Base-by-base conservation (phyloP, 2,797 vertebrate genomes). In the Bradypodion pumilum region DNA sequence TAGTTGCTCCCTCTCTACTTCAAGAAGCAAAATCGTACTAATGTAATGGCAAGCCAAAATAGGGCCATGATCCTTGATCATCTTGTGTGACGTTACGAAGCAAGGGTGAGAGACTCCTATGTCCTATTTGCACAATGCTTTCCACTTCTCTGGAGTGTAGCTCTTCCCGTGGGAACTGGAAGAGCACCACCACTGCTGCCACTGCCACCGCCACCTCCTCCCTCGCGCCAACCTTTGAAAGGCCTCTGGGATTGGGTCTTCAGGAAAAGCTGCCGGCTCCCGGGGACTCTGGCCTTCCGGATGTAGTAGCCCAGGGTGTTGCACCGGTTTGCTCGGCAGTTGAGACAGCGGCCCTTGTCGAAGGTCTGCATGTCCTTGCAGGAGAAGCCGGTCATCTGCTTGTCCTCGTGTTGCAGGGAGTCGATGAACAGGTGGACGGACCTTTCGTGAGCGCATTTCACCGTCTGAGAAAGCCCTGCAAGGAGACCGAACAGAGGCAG, bases 371-470 rank as follows among this genome's bases (percentile, higher is more conserved):
- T 95, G 91, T 97, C 94, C 0, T 91, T 96, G 95, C 98, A 99
- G 94, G 93, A 94, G 95, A 98, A 99, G 70, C 96, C 98, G n/a
- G 62, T 95, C 92, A 95, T 98, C 92, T 96, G 97, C 94, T 95
- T 95, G 86, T 97, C 92, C 1, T 94, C 86, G 72, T 98, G 97
- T 78, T 96, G 93, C 83, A 99, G 81, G 1, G 98, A 99, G 94
- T 99, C 98, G 0, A 99, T 97, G 92, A 99, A 98, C 12, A 99
- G 95, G 86, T 99, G 97, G 52, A 99, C 98, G 0, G 98, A 98
- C 10, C 98, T 96, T 93, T 98, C 98, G 0, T 99, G 99, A 82
- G 98, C 96, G 65, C 98, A 99, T 87, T 99, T 99, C 86, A 99
- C 95, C 0, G 97, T 97, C 94, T 98, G 96, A 85, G 92, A 74